Base-by-base conservation (phyloP, 1,140 invertebrate genomes). In the Agraylea sexmaculata region DNA sequence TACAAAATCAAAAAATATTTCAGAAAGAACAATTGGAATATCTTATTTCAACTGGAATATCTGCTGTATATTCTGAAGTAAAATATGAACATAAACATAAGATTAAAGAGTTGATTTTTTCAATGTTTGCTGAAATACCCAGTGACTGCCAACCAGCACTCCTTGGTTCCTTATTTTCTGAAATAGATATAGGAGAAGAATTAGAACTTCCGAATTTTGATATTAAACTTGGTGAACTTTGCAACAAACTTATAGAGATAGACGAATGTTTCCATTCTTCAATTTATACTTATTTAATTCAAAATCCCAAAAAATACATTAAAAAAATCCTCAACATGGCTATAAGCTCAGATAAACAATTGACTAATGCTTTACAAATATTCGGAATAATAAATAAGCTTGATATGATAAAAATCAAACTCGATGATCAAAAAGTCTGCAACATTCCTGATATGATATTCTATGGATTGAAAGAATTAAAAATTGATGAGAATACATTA, bases 221-320 rank as follows among this genome's bases (percentile, higher is more conserved):
- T 8, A 7, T n/a, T 17, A 37, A 46, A 10, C 17, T 40, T 15
- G 40, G 20, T 2, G 43, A 45, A 33, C 39, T 40, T 7, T 43
- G 43, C 3, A 49, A 49, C 27, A 49, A 49, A 37, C 29, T 49
- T 10, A 22, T 42, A 2, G 20, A 43, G 31, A 16, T 43, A 7
- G 19, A 34, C 11, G 47, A 49, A 11, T 12, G 15, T 10, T 28
- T 32, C 19, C 5, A 37, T 11, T 23, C 41, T 4, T 20, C 42
- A 17, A 21, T 49, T 18, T 40, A 45, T 21, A 21, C 27, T 5
- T 20, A 43, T 3, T 49, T 46, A 15, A 28, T 49, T 23, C 43
- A 45, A 35, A 49, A 46, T 34, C 43, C 43, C 10, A 17, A 8
- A 6, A 49, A 43, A 29, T 43, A 46, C 18, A 43, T 37, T 25